Conservation (phyloP, 2,113 vertebrate species). For the Heterocephalus glaber region DNA sequence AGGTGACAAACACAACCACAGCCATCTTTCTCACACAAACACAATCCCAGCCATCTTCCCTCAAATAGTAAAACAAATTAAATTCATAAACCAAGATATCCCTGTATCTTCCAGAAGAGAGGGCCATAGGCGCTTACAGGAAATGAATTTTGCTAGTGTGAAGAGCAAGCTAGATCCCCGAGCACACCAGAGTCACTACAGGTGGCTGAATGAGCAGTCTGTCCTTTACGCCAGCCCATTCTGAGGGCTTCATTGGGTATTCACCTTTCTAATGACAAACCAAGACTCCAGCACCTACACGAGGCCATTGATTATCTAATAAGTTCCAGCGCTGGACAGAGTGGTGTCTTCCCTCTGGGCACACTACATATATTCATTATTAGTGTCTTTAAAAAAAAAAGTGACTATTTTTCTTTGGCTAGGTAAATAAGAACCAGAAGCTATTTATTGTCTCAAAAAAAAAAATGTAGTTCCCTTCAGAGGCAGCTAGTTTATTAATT, state of each 20-base stretch:
- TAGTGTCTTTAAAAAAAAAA: background rate
- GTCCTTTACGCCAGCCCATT: background rate
- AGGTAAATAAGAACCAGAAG: constrained; percentile 63
- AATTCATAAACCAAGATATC: background rate
- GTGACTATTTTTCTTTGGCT: constrained; percentile 33
- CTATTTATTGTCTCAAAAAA: constrained; percentile 53
- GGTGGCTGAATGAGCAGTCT: background rate
- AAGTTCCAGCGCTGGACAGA: background rate
- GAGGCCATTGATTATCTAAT: background rate
- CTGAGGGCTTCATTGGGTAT: background rate
- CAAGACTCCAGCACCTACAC: background rate
- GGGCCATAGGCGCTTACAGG: background rate
- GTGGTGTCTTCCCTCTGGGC: background rate
- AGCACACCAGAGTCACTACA: background rate
- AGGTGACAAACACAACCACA: background rate
- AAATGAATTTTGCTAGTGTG: background rate
- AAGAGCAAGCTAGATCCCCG: background rate
- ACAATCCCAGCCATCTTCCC: background rate
- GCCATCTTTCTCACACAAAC: background rate
- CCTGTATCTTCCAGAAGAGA: background rate
- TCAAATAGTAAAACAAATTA: background rate
- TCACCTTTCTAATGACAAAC: background rate
- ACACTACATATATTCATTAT: background rate
- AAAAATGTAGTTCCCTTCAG: constrained; percentile 61
- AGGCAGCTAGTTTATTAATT: constrained; percentile 66